A percentile compares a stretch with the other conserved stretches of the same genome.
phyloP scores from a whole-genome alignment of 1,140 invertebrate genomes.

The Drosophila carrolli region DNA sequence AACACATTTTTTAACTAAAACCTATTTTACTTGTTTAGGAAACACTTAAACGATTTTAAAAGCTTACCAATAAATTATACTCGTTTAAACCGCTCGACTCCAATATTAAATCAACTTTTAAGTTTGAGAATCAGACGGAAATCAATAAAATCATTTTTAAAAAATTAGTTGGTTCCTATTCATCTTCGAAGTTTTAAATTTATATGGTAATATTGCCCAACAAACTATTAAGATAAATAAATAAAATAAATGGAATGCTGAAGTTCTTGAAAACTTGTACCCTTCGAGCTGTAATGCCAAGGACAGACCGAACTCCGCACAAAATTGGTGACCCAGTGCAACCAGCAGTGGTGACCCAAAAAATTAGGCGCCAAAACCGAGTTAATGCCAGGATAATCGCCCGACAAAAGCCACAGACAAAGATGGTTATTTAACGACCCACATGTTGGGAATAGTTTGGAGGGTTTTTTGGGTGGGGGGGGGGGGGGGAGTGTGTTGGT shows the following conservation, averaged over 20 bases:
- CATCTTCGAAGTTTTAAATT: no score
- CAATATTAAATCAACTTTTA: no score
- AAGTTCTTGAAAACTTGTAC: background rate
- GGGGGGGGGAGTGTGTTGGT: constrained; percentile 5
- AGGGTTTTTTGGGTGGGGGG: background rate
- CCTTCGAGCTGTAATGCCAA: background rate
- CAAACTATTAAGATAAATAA: no score
- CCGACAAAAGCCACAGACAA: constrained; percentile 33
- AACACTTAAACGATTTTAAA: background rate
- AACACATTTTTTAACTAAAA: background rate
- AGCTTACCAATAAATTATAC: no score
- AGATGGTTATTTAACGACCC: constrained; percentile 28
- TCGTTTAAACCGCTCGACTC: no score
- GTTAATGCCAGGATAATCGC: constrained; percentile 47
- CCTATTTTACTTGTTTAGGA: background rate
- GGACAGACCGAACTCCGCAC: background rate
- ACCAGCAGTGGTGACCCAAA: constrained; percentile 8
- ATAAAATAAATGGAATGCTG: background rate
- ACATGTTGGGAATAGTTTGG: constrained; percentile 20
- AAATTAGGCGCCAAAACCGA: constrained; percentile 34
- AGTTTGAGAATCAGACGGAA: no score
- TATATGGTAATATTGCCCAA: no score
- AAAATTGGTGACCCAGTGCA: background rate
- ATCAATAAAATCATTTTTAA: no score
- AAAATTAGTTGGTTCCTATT: no score